Evolutionary conservation across 2,113 vertebrate genomes (phyloP).

Genomic region (Burhinus bistriatus): DNA sequence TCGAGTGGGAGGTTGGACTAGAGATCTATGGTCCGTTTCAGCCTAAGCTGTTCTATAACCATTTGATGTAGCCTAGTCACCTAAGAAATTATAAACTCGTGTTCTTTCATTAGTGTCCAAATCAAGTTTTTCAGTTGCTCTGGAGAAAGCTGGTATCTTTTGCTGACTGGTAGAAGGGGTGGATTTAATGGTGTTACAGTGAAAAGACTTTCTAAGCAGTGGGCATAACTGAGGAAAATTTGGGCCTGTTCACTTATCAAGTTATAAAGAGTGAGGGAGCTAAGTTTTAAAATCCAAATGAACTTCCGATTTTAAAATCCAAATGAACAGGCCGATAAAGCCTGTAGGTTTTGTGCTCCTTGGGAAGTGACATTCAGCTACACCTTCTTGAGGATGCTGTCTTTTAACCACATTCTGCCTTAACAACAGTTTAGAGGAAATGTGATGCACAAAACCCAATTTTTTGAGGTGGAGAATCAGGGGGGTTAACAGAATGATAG

Average conservation of each 20-base stretch:
- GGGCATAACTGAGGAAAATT: neutral
- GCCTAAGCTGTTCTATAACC: neutral
- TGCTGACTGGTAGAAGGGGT: neutral
- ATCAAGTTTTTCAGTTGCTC: neutral
- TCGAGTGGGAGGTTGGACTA: accelerated
- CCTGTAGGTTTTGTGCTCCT: neutral
- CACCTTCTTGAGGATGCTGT: neutral
- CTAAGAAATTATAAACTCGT: neutral
- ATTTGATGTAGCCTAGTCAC: neutral
- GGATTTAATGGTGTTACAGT: neutral
- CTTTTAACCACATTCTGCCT: neutral
- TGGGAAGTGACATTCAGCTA: neutral
- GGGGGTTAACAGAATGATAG: neutral
- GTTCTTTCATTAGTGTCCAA: neutral
- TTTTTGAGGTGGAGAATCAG: neutral
- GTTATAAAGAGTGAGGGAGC: neutral
- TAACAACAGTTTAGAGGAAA: neutral
- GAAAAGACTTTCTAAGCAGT: neutral
- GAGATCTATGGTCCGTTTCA: neutral
- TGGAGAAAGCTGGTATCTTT: neutral
- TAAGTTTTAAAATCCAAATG: neutral
- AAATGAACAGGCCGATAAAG: neutral
- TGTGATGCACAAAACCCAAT: neutral
- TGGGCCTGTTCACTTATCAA: neutral
- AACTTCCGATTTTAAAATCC: neutral